These are phyloP conservation scores for Amphiprion clarkii DNA, from an alignment of 2,797 vertebrate genomes.

Conservation along the genomic window DNA sequence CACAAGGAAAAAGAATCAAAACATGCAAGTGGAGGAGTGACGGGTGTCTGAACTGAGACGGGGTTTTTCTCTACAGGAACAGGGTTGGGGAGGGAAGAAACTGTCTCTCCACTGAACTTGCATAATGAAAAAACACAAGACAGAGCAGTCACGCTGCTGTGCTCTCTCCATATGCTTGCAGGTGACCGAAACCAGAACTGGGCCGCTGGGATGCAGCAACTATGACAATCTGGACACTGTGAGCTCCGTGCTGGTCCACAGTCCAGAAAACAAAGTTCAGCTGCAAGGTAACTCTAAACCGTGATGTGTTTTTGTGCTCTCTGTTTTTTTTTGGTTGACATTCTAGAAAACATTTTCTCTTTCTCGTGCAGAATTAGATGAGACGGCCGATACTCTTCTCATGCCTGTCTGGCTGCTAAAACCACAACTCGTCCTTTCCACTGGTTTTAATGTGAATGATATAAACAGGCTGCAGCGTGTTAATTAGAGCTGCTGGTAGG, in stretches of 20 bases:
- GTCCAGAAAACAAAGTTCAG: slow-evolving; percentile 98
- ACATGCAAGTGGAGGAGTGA: not conserved
- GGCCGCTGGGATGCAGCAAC: slow-evolving; percentile 98
- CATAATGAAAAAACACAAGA: not conserved
- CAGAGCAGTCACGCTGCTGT: not conserved
- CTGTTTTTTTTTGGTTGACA: no score
- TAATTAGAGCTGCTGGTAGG: no score
- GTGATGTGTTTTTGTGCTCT: not conserved
- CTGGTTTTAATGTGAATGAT: no score
- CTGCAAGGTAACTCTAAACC: slow-evolving; percentile 89
- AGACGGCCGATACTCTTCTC: not conserved
- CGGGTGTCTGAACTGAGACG: no score
- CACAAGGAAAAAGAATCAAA: slow-evolving; percentile 16
- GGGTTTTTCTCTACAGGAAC: no score
- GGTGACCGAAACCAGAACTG: slow-evolving; percentile 97
- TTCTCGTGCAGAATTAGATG: not conserved
- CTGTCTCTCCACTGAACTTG: not conserved
- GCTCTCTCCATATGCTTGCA: slow-evolving; percentile 60
- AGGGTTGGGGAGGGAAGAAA: not conserved
- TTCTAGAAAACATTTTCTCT: not conserved
- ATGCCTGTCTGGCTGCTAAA: no score
- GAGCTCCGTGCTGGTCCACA: slow-evolving; percentile 98
- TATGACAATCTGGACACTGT: slow-evolving; percentile 99
- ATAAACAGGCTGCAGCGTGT: no score
- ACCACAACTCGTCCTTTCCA: no score